These are phyloP conservation scores for Aphaenogaster floridana DNA, from an alignment of 1,140 invertebrate species.

Conservation along the genomic window DNA sequence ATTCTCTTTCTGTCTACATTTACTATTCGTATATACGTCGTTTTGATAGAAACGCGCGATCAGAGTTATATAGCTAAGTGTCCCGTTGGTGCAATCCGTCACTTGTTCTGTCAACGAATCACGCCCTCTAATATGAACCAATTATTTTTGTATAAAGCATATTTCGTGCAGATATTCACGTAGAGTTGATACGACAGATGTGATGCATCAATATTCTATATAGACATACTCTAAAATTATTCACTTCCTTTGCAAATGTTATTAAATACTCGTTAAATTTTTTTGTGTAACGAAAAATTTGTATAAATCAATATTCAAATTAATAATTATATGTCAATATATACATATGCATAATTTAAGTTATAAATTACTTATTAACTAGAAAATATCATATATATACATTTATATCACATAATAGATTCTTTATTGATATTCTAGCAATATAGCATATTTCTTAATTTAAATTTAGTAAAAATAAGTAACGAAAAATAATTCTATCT, in stretches of 20 bases:
- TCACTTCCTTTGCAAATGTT: not conserved
- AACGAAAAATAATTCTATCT: not conserved
- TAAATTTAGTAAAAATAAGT: not conserved
- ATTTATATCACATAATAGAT: not conserved
- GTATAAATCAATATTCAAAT: not conserved
- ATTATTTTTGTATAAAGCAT: constrained; percentile 48
- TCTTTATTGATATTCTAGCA: not conserved
- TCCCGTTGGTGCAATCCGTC: constrained; percentile 53
- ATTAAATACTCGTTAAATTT: not conserved
- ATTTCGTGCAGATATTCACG: not conserved
- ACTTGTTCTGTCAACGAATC: constrained; percentile 62
- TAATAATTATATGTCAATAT: not conserved
- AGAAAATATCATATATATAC: not conserved
- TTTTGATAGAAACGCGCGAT: constrained; percentile 18
- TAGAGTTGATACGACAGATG: not conserved
- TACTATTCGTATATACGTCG: not conserved
- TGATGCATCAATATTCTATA: not conserved
- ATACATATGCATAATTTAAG: not conserved
- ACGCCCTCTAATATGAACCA: constrained; percentile 49
- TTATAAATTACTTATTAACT: not conserved
- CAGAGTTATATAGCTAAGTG: constrained; percentile 26
- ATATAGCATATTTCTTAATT: not conserved
- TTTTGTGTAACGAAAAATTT: not conserved
- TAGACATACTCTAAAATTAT: not conserved
- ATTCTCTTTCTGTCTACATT: constrained; percentile 14